Base-by-base conservation (phyloP, 1,140 invertebrate genomes). In the Bombus impatiens region DNA sequence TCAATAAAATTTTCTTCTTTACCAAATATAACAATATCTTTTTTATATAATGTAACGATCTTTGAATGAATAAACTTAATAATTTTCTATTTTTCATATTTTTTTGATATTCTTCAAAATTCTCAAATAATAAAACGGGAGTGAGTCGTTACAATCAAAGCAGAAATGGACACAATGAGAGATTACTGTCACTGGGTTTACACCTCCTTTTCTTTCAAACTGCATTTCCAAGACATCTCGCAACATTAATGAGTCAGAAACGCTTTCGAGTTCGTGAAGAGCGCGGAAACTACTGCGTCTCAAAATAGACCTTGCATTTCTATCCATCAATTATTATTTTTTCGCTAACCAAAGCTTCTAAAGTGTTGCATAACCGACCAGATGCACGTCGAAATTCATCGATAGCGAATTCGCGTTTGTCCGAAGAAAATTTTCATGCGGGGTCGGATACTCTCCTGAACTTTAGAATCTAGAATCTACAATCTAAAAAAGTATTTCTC, bases 301-400 rank as follows among this genome's bases (percentile, higher is more conserved):
- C 22, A 32, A 72, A 72, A 79, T 80, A 79, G 74, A 68, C 0
- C 4, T 40, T 32, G 71, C 18, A 65, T 65, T 25, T 28, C 32
- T 44, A 25, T 78, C 75, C 47, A 37, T 84, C 75, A 78, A 65
- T 79, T 79, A 84, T 84, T 62, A 62, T 71, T 62, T 71, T 80
- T 84, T 9, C 37, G 10, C 12, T 12, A 32, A 32, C 13, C 15
- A 32, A 42, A 22, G 78, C 3, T 28, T 68, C 6, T 5, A 28
- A 47, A 35, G 65, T 57, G n/a, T 74, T 42, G 18, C 35, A n/a
- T 35, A 78, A 67, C 10, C 53, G 15, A 47, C 10, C 62, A 47
- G 32, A 47, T 67, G 42, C 18, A 40, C 13, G 37, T 12, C 10
- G 15, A 35, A 28, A 35, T 28, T n/a, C 10, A 22, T 57, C 82